Evolutionary conservation across 2,888 invertebrate species (phyloP).

Genomic region (Hoplodrina ambigua): DNA sequence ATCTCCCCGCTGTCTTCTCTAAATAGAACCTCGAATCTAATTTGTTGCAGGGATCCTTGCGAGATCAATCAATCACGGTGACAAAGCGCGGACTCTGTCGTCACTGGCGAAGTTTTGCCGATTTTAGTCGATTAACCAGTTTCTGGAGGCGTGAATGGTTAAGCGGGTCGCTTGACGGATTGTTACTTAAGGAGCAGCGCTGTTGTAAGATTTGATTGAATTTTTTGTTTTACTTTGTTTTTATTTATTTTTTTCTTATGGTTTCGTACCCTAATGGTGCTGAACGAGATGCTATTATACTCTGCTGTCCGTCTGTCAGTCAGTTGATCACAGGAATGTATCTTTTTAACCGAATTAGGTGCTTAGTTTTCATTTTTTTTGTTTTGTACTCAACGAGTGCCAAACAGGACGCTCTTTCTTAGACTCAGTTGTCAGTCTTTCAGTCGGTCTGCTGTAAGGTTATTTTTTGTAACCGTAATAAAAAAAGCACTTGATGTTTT

Average conservation of each 20-base stretch:
- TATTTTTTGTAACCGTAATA: no score
- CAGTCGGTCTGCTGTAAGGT: no score
- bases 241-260: neutral
- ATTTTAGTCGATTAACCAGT: slow-evolving; percentile 73
- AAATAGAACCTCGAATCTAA: slow-evolving; percentile 60
- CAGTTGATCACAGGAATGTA: no score
- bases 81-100: slow-evolving; percentile 71
- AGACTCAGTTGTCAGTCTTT: no score
- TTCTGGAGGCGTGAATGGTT: slow-evolving; percentile 61
- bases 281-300: neutral
- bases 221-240: neutral
- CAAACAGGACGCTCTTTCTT: no score
- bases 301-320: no score
- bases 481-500: no score
- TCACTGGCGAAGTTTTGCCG: slow-evolving; percentile 65
- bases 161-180: slow-evolving; percentile 68
- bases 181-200: slow-evolving; percentile 62
- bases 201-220: neutral
- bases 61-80: slow-evolving; percentile 75
- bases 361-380: no score
- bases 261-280: neutral
- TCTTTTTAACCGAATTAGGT: no score
- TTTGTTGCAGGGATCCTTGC: slow-evolving; percentile 67
- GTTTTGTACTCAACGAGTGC: no score
- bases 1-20: slow-evolving; percentile 29